These are phyloP conservation scores for Melinaea menophilus DNA, from an alignment of 2,888 invertebrate genomes.

Conservation along the genomic window DNA sequence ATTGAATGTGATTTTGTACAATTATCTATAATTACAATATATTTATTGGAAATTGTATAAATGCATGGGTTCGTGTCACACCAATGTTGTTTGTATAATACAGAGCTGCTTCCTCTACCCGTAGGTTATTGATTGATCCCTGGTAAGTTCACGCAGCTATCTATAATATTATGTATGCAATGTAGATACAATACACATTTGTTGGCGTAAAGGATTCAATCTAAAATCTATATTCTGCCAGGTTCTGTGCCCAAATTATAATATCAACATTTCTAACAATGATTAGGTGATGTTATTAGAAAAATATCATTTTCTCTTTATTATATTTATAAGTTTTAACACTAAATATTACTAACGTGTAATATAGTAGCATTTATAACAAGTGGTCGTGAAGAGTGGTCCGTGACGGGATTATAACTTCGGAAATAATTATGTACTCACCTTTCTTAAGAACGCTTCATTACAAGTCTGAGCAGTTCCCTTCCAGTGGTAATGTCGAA, in stretches of 20 bases:
- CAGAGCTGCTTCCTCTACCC: background rate
- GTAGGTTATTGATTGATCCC: too few relatives aligned
- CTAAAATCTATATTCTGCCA: background rate
- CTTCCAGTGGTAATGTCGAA: conserved; percentile 90
- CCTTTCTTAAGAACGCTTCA: conserved; percentile 92
- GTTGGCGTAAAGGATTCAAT: conserved; percentile 5
- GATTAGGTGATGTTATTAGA: too few relatives aligned
- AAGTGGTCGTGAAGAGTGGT: background rate
- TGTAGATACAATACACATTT: background rate
- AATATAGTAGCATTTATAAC: background rate
- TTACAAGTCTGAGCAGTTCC: conserved; percentile 92
- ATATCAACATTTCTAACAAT: too few relatives aligned
- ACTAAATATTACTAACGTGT: too few relatives aligned
- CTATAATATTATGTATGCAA: conserved; percentile 2
- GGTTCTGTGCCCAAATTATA: too few relatives aligned
- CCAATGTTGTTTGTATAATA: background rate
- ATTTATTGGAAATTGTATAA: background rate
- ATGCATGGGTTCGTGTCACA: background rate
- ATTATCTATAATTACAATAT: background rate
- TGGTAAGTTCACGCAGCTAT: too few relatives aligned
- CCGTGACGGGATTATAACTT: background rate
- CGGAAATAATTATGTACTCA: conserved; percentile 55
- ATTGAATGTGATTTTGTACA: too few relatives aligned
- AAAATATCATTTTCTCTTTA: too few relatives aligned
- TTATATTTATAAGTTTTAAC: too few relatives aligned